These are phyloP conservation scores for Drosophila tani DNA, from an alignment of 1,140 invertebrate species.

Conservation along the genomic window DNA sequence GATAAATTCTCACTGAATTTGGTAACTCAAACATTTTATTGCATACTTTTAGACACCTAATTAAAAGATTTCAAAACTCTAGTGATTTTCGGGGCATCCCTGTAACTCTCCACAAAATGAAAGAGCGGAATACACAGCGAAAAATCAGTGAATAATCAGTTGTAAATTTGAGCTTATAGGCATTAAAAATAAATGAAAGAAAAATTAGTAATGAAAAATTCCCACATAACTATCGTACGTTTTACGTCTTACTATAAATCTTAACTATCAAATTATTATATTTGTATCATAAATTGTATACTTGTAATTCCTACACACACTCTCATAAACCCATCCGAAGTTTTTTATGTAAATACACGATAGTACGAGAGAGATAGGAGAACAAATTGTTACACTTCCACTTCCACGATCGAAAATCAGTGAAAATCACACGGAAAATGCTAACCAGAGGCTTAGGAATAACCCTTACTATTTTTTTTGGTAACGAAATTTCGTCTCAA, in stretches of 20 bases:
- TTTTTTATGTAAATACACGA: conserved; percentile 47
- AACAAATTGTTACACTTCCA: conserved; percentile 30
- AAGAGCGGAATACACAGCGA: conserved; percentile 22
- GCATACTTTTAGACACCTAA: too few relatives aligned
- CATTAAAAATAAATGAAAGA: conserved; percentile 39
- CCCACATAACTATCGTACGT: conserved; percentile 45
- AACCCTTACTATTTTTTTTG: conserved; percentile 22
- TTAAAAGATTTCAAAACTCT: too few relatives aligned
- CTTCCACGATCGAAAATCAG: conserved; percentile 20
- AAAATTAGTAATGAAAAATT: conserved; percentile 24
- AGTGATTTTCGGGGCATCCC: too few relatives aligned
- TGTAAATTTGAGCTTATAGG: conserved; percentile 84
- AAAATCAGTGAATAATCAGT: conserved; percentile 72
- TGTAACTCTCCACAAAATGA: neutral
- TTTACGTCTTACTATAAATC: conserved; percentile 49
- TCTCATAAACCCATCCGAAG: conserved; percentile 29
- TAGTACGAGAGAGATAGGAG: conserved; percentile 9
- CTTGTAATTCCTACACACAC: conserved; percentile 46
- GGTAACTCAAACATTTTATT: too few relatives aligned
- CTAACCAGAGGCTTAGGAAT: conserved; percentile 34
- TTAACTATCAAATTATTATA: conserved; percentile 43
- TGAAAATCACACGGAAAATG: conserved; percentile 19
- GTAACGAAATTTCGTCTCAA: conserved; percentile 8
- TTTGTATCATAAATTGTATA: conserved; percentile 51
- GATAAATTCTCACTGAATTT: too few relatives aligned